Base-by-base conservation (phyloP, 2,113 vertebrate species). In the Tachysurus fulvidraco region DNA sequence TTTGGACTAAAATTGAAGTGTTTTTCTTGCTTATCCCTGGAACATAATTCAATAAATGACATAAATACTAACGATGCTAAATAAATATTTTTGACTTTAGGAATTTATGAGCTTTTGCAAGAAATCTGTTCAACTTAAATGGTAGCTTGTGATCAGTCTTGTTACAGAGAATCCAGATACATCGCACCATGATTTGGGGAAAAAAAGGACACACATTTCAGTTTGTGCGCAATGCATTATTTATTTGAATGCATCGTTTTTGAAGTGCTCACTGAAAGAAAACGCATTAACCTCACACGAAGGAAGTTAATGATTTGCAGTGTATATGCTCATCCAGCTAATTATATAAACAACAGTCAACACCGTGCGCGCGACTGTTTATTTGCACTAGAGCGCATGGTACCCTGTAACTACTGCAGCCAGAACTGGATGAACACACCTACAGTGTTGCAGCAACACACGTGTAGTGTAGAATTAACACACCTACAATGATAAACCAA, bases 281-380 rank as follows among this genome's bases (percentile, higher is more conserved):
- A 83, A 81, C 83, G 77, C 71, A 86, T 87, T 79, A 90, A 81
- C 76, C 78, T 62, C 88, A 86, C 85, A 85, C 71, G 87, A 80
- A 86, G 81, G 79, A 87, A 86, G 85, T 80, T 90, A 89, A 91
- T 86, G 86, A 81, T 90, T 91, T 91, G 87, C 78, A n/a, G 82
- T 88, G 84, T 90, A 67, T 90, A 90, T 84, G 89, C 78, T 87
- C 59, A 83, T 62, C 55, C 50, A 85, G 57, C 71, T 91, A 91
- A 91, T 91, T 88, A 88, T 84, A 88, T 90, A 83, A 91, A 91
- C 89, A 89, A 69, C 84, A 81, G 81, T 88, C 69, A 74, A 85
- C 85, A 86, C 82, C 76, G 80, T 55, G 59, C 78, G 87, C 52
- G 16, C 64, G 67, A 36, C 83, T 82, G 84, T 90, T 89, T 88